A percentile compares a stretch with the other conserved stretches of the same genome.
Conservation (phyloP, 2,797 vertebrate genomes). For the Chelonia mydas region DNA sequence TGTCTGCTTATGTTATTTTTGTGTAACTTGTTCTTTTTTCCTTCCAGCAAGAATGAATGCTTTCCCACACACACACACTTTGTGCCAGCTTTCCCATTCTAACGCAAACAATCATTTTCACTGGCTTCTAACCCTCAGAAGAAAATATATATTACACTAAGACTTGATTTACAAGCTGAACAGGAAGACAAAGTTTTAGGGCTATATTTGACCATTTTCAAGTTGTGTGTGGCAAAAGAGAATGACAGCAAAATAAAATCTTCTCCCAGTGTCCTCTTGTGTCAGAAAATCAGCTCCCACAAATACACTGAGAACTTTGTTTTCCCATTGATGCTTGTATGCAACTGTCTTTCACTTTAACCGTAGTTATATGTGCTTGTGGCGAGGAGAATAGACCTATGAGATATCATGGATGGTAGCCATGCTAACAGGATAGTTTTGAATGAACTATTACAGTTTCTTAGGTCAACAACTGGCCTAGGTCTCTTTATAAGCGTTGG, state of each 20-base stretch:
- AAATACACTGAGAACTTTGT: neutral
- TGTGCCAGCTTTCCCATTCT: conserved; percentile 7
- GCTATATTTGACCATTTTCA: conserved; percentile 16
- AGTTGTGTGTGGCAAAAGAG: neutral
- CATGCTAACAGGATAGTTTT: conserved; percentile 26
- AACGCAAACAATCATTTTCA: conserved; percentile 7
- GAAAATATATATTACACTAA: neutral
- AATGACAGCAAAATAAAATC: neutral
- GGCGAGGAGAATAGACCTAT: conserved; percentile 5
- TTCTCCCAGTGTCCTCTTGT: neutral
- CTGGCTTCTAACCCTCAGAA: conserved; percentile 8
- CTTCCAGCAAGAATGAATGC: conserved; percentile 23
- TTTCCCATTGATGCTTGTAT: neutral
- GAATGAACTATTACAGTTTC: conserved; percentile 32
- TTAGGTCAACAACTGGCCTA: conserved; percentile 37
- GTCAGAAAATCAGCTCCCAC: conserved; percentile 12
- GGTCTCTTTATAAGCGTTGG: conserved; percentile 15
- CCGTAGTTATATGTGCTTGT: neutral
- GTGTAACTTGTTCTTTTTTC: conserved; percentile 9
- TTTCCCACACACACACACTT: neutral
- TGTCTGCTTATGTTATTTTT: neutral
- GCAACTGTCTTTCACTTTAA: conserved; percentile 5
- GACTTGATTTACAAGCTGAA: neutral
- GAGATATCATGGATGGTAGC: conserved; percentile 35
- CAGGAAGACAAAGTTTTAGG: neutral